A percentile compares a stretch with the other conserved stretches of the same genome.
phyloP scores from a whole-genome alignment of 2,888 invertebrate species.

The Steinernema hermaphroditum region DNA sequence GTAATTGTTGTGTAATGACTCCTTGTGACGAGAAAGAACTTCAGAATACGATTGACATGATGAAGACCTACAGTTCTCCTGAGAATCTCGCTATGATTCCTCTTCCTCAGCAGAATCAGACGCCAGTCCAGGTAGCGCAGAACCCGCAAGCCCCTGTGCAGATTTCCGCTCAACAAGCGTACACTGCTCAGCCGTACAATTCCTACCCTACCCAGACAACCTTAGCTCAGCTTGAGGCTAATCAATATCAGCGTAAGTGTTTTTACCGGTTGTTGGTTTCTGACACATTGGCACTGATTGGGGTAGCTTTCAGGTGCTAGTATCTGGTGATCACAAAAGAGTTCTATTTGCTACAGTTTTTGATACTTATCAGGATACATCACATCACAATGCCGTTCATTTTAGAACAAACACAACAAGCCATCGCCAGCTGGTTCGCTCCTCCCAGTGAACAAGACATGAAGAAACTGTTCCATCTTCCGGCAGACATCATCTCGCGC shows the following conservation, averaged over 20 bases:
- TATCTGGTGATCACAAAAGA: too few species aligned
- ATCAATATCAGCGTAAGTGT: constrained; percentile 9
- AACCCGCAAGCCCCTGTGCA: constrained; percentile 18
- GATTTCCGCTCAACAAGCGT: constrained; percentile 27
- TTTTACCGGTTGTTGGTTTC: too few species aligned
- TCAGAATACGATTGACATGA: constrained; percentile 39
- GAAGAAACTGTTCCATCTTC: constrained; percentile 44
- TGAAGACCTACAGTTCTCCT: constrained; percentile 38
- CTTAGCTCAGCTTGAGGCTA: constrained; percentile 17
- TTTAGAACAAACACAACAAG: background rate
- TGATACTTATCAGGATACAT: too few species aligned
- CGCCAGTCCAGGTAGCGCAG: constrained; percentile 13
- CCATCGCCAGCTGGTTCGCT: constrained; percentile 37
- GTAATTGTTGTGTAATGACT: constrained; percentile 7
- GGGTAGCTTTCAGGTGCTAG: too few species aligned
- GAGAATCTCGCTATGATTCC: constrained; percentile 10
- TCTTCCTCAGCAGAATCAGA: background rate
- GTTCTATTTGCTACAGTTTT: too few species aligned
- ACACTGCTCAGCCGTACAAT: background rate
- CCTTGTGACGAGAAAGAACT: background rate
- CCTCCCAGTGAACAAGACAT: constrained; percentile 42
- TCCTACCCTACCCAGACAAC: background rate
- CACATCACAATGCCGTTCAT: too few species aligned
- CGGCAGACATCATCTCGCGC: constrained; percentile 41
- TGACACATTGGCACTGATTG: too few species aligned